Conservation (phyloP, 2,797 vertebrate species). For the Dendrocincla tyrannina region DNA sequence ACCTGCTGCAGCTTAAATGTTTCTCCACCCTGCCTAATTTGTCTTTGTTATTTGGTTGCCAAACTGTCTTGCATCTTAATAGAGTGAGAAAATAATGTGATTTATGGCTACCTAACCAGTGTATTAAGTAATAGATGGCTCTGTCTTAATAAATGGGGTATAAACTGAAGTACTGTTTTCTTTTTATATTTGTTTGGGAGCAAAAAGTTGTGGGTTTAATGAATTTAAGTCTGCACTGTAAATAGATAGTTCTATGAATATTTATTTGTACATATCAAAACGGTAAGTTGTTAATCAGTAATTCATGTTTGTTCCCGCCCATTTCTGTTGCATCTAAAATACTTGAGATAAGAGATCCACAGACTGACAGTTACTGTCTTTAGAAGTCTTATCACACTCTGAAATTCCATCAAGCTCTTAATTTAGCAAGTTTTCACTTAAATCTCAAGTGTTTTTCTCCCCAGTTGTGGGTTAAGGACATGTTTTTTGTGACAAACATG, state of each 20-base stretch:
- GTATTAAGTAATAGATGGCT: conserved; percentile 53
- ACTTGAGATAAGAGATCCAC: neutral
- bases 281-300: neutral
- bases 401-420: neutral
- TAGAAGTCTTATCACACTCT: neutral
- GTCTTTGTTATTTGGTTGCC: conserved; percentile 33
- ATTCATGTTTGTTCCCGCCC: neutral
- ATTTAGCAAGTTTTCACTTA: neutral
- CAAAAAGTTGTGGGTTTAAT: neutral
- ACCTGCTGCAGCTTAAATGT: neutral
- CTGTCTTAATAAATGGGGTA: conserved; percentile 63
- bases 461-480: neutral
- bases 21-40: conserved; percentile 18
- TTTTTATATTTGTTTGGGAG: conserved; percentile 26
- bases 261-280: neutral
- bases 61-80: conserved; percentile 44
- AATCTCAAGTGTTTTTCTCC: neutral
- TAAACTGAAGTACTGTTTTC: conserved; percentile 25
- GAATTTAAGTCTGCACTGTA: neutral
- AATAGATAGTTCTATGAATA: neutral
- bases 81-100: conserved; percentile 44
- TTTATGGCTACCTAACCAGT: conserved; percentile 27
- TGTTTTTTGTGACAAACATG: neutral
- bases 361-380: neutral
- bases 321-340: neutral